phyloP scores from a whole-genome alignment of 2,888 invertebrate species.

The Gnatocerus cornutus region DNA sequence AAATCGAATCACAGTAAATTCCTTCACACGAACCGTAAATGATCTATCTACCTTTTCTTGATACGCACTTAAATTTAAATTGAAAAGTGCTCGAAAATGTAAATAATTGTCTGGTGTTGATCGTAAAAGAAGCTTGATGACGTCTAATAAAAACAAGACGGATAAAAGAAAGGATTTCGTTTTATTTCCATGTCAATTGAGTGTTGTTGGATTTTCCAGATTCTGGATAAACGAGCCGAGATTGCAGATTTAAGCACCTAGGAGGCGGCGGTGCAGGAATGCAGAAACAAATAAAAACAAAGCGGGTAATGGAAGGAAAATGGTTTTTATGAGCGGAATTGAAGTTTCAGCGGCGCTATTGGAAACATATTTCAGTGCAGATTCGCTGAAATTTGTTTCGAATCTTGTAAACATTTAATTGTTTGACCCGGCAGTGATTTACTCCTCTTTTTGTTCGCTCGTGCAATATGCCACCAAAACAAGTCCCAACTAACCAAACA shows the following conservation, averaged over 20 bases:
- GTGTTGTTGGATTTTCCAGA: slow-evolving; percentile 22
- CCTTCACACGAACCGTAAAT: slow-evolving; percentile 61
- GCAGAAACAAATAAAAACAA: slow-evolving; percentile 1
- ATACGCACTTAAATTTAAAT: slow-evolving; percentile 42
- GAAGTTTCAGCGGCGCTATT: no score
- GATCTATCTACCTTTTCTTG: slow-evolving; percentile 59
- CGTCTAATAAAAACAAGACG: slow-evolving; percentile 47
- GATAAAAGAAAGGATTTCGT: slow-evolving; percentile 8
- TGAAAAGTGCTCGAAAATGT: slow-evolving; percentile 39
- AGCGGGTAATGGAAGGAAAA: background rate
- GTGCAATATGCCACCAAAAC: background rate
- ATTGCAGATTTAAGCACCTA: slow-evolving; percentile 18
- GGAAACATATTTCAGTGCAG: no score
- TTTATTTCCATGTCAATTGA: slow-evolving; percentile 26
- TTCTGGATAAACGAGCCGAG: slow-evolving; percentile 13
- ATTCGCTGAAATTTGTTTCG: no score
- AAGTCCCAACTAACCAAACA: background rate
- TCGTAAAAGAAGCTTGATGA: slow-evolving; percentile 39
- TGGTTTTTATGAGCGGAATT: background rate
- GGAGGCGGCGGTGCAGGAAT: background rate
- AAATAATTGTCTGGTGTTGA: slow-evolving; percentile 36
- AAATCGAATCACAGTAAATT: slow-evolving; percentile 64
- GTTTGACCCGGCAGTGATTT: no score
- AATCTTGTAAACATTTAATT: no score
- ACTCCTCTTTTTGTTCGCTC: background rate